Percentiles rank a stretch among this genome's conserved stretches.
These are phyloP conservation scores for Drosophila siamana DNA, from an alignment of 2,888 invertebrate genomes.

Conservation along the genomic window DNA sequence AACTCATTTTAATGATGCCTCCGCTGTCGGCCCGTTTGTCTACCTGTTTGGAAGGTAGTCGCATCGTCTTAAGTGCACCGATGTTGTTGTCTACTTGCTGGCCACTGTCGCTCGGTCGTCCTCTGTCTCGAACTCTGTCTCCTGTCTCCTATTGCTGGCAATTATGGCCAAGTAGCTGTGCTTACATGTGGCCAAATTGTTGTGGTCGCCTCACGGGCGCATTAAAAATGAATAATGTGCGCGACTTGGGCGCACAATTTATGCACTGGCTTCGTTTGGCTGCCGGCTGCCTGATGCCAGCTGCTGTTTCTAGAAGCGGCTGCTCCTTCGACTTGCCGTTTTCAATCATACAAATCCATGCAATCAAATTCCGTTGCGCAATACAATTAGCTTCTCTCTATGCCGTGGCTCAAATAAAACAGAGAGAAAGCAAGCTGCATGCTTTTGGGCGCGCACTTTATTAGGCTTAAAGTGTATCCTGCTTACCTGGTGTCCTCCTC, in stretches of 20 bases:
- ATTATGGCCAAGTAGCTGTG: constrained; percentile 80
- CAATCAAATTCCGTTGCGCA: constrained; percentile 75
- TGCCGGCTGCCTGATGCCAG: no score
- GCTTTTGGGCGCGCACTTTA: constrained; percentile 74
- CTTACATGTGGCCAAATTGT: constrained; percentile 80
- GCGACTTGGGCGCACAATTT: constrained; percentile 73
- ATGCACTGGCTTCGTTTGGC: constrained; percentile 67
- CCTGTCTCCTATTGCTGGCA: constrained; percentile 59
- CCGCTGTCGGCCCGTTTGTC: constrained; percentile 19
- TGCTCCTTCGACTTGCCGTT: constrained; percentile 49
- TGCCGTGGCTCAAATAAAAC: constrained; percentile 45
- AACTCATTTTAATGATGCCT: constrained; percentile 80
- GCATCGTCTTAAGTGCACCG: constrained; percentile 66
- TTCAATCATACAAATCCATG: constrained; percentile 79
- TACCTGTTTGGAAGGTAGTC: constrained; percentile 27
- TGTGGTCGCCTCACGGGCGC: constrained; percentile 74
- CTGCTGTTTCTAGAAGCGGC: constrained; percentile 38
- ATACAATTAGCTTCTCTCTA: constrained; percentile 79
- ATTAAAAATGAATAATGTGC: constrained; percentile 83
- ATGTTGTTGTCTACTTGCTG: constrained; percentile 70
- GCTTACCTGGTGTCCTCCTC: constrained; percentile 64
- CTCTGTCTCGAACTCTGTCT: constrained; percentile 24
- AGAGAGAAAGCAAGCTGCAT: constrained; percentile 34
- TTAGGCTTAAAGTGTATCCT: constrained; percentile 73
- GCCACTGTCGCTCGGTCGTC: constrained; percentile 10